Evolutionary conservation across 2,113 vertebrate species (phyloP), one percentile per base, ranked within the genome.

Genomic region (Donacobius atricapilla): DNA sequence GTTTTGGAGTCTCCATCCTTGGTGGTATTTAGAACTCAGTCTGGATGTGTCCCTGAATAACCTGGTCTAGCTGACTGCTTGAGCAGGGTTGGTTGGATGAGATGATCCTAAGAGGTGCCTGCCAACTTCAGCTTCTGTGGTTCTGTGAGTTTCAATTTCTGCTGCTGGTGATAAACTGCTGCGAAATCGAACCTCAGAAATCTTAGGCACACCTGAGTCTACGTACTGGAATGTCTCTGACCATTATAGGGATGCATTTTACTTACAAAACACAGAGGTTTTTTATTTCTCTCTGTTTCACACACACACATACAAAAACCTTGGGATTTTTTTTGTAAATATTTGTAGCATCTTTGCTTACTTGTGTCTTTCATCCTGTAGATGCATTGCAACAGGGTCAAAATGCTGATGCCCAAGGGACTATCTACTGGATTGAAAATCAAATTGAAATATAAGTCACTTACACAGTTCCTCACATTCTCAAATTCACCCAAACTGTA

Each of bases 251-350:
- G 37, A 14, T 20, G 21, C 8, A 15, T 73, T 83, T 72, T 50
- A n/a, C 17, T 27, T 45, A 65, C 66, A 85, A 70, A 16, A 0
- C 1, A 3, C 6, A 2, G 10, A 33, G 12, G n/a, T n/a, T n/a
- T n/a, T n/a, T n/a, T n/a, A n/a, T n/a, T n/a, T n/a, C 54, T 63
- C 9, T 58, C 28, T 69, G 19, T 72, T 84, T 88, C 15, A 17
- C 15, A 45, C 33, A 27, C 17, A 9, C 24, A 24, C 31, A 28
- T 39, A 37, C 14, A 39, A 37, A 35, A 0, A 8, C 15, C 8
- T 57, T 68, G 48, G 27, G 12, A 6, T 57, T 71, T 83, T 89
- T 89, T 25, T 70, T 92, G 31, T 22, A 75, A 30, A 42, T 50
- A 54, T 23, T 68, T 50, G 17, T 39, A 37, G 18, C 3, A 4